Percentiles rank a stretch among this genome's conserved stretches.
phyloP scores from a whole-genome alignment of 2,888 invertebrate species.

The Patella depressa region DNA sequence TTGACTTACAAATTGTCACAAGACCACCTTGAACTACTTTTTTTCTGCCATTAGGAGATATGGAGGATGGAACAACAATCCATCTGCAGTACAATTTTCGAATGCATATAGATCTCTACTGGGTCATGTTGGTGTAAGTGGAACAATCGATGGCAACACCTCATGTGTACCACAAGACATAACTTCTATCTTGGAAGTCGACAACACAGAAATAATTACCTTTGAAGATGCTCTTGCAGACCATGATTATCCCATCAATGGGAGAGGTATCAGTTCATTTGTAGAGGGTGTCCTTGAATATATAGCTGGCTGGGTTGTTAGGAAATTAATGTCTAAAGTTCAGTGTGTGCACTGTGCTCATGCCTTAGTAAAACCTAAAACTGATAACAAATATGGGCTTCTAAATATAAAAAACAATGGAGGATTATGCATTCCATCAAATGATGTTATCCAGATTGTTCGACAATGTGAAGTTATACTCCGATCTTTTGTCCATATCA shows the following conservation, averaged over 20 bases:
- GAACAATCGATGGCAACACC: neutral
- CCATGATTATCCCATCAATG: neutral
- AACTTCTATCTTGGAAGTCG: neutral
- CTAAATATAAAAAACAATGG: neutral
- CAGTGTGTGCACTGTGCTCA: neutral
- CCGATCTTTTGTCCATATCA: neutral
- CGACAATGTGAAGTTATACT: neutral
- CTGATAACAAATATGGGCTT: neutral
- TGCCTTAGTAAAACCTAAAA: neutral
- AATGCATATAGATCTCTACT: constrained; percentile 9
- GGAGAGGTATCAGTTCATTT: neutral
- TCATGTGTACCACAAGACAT: neutral
- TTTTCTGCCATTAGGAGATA: constrained; percentile 7
- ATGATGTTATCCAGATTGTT: neutral
- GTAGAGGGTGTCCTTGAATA: neutral
- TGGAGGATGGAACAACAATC: constrained; percentile 20
- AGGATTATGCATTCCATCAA: neutral
- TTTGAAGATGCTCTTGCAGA: neutral
- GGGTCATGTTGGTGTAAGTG: constrained; percentile 12
- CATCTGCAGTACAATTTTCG: constrained; percentile 13
- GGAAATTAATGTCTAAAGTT: neutral
- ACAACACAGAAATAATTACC: neutral
- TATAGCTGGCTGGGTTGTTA: neutral
- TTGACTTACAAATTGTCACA: constrained; percentile 19
- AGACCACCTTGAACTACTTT: constrained; percentile 18